Base-by-base conservation (phyloP, 1,140 invertebrate species). In the Drosophila jambulina region DNA sequence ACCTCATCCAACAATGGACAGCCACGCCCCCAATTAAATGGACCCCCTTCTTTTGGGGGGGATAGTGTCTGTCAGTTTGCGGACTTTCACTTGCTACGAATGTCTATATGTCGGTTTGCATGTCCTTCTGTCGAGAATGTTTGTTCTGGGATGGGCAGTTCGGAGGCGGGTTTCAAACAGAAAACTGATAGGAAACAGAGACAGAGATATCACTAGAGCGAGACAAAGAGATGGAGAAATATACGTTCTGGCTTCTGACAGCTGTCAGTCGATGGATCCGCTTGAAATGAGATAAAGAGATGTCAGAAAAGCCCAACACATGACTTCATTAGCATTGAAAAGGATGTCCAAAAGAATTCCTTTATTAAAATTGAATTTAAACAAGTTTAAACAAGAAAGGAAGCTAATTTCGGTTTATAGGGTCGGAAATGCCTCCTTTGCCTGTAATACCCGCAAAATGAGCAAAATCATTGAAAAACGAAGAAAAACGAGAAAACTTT, bases 41-140 rank as follows among this genome's bases (percentile, higher is more conserved):
- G 25, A 15, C 19, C 34, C 32, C 32, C 13, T 10, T 38, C 4
- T 25, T 68, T 68, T 32, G 36, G 57, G 40, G 40, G n/a, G n/a
- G 17, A 45, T 9, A 48, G 21, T 23, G 43, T 29, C 58, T 42
- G 59, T 46, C 42, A 7, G 19, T 29, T 36, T 45, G 63, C 32
- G 43, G 43, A 68, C 64, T 68, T 67, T 68, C 64, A 68, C 64
- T 69, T 21, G 36, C 43, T 27, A 19, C 12, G 21, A 54, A 32
- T 68, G 62, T 53, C 65, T 71, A 72, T 42, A 65, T 58, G 68
- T 71, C 43, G 27, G 36, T 71, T 46, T 32, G 51, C 38, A 34
- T 38, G 21, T 58, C 62, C 58, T 27, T 67, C 29, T 60, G 68
- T 19, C 29, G 34, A 57, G 36, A 60, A 23, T 72, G 68, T 72